Evolutionary conservation across 2,113 vertebrate genomes (phyloP), one percentile per base, ranked within the genome.

Genomic region (Leptosomus discolor): DNA sequence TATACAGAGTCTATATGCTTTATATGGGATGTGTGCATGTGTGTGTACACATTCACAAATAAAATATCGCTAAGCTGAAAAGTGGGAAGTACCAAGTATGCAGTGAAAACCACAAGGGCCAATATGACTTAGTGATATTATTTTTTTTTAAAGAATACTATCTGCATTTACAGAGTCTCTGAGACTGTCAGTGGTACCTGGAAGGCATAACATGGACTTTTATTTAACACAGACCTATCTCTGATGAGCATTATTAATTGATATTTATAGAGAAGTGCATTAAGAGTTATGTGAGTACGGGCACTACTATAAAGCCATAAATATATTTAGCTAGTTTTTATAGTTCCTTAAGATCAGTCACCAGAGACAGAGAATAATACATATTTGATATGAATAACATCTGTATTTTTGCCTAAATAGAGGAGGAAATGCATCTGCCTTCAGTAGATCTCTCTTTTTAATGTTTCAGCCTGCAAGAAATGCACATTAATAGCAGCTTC

Each of bases 401-500:
- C 88, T 95, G 48, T 71, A 73, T 95, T 90, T 91, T 58, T 81
- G 53, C 84, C 87, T 97, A 96, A 96, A 96, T 56, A 89, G 34
- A 94, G 65, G 54, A 69, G 43, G 80, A 96, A 96, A 92, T 92
- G 77, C 92, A 96, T 94, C 94, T 94, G 89, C 82, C 88, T 97
- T 97, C 88, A 75, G 90, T 82, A 83, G 81, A 73, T 56, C 68
- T 94, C 74, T 79, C 65, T 91, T 95, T 94, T 95, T 94, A 97
- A 85, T 79, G 80, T 94, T 97, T 94, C 60, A 94, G 70, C 76
- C 87, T 94, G 92, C 93, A 98, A 98, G 94, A 95, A 97, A 97
- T 92, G 86, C 93, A 95, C 96, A 87, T 97, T 97, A 97, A 96
- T 96, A 97, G 92, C 88, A 92, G 86, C 86, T 96, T 93, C 88